A percentile compares a stretch with the other conserved stretches of the same genome.
These are phyloP conservation scores for Amphiprion percula DNA, from an alignment of 2,113 vertebrate species.

Conservation along the genomic window DNA sequence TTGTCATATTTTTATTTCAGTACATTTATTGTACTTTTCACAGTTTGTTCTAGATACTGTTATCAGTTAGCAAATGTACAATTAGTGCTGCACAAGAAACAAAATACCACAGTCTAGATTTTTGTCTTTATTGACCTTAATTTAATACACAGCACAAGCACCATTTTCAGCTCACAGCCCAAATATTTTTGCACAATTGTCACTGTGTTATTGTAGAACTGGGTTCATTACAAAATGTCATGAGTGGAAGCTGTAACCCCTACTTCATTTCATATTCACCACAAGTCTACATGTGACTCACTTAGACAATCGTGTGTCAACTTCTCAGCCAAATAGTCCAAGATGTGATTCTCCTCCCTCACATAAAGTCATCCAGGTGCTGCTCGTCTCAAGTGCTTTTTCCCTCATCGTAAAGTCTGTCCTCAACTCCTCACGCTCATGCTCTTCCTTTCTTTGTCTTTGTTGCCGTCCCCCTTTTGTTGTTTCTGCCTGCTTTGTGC, in stretches of 20 bases:
- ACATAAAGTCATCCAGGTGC: conserved; percentile 17
- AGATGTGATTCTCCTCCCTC: neutral
- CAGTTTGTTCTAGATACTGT: neutral
- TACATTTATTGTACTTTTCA: no score
- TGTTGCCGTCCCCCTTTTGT: conserved; percentile 26
- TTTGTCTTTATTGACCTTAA: conserved; percentile 22
- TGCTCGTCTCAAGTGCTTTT: conserved; percentile 4
- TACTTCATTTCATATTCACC: neutral
- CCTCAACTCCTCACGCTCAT: conserved; percentile 33
- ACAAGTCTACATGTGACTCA: neutral
- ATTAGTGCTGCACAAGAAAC: neutral
- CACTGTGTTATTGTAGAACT: neutral
- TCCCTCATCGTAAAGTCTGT: neutral
- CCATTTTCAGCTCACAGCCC: neutral
- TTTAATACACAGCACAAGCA: neutral
- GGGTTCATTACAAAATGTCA: neutral
- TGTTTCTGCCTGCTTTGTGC: conserved; percentile 53
- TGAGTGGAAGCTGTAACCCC: neutral
- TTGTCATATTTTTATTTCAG: neutral
- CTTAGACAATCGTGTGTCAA: neutral
- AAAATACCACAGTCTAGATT: neutral
- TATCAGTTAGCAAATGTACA: neutral
- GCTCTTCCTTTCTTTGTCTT: conserved; percentile 45
- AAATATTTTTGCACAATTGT: neutral
- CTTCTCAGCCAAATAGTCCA: neutral